These are phyloP conservation scores for Dasyurus viverrinus DNA, from an alignment of 2,113 vertebrate genomes.

Conservation along the genomic window DNA sequence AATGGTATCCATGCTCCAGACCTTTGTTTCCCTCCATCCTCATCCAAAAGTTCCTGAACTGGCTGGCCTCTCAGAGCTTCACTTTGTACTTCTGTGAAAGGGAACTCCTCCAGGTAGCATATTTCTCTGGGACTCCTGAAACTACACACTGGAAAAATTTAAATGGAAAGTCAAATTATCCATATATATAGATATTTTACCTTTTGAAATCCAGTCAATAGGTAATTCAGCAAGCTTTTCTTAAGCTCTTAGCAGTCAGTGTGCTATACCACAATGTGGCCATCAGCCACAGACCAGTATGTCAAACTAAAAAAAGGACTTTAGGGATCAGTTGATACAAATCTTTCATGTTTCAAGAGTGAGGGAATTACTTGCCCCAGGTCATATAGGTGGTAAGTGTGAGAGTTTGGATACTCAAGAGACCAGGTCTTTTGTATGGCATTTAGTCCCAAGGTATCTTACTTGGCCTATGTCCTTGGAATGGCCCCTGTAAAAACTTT, in stretches of 20 bases:
- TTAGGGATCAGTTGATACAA: neutral
- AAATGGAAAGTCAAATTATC: neutral
- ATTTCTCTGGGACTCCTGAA: neutral
- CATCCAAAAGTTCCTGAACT: neutral
- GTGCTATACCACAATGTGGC: neutral
- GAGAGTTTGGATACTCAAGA: neutral
- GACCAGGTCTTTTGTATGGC: neutral
- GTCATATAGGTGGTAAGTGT: neutral
- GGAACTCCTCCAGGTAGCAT: neutral
- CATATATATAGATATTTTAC: neutral
- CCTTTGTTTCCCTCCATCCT: neutral
- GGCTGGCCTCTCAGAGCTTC: neutral
- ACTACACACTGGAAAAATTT: neutral
- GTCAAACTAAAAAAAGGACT: neutral
- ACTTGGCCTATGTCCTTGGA: neutral
- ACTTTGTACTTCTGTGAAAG: neutral
- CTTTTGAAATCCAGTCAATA: no score
- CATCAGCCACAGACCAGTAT: neutral
- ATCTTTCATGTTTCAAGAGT: neutral
- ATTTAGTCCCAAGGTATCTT: neutral
- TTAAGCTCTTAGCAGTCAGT: no score
- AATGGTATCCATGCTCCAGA: neutral
- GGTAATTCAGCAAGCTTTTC: no score
- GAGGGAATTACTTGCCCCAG: neutral
- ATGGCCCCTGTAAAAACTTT: neutral